phyloP scores from a whole-genome alignment of 2,888 invertebrate genomes.

The Aspidapion aeneum region DNA sequence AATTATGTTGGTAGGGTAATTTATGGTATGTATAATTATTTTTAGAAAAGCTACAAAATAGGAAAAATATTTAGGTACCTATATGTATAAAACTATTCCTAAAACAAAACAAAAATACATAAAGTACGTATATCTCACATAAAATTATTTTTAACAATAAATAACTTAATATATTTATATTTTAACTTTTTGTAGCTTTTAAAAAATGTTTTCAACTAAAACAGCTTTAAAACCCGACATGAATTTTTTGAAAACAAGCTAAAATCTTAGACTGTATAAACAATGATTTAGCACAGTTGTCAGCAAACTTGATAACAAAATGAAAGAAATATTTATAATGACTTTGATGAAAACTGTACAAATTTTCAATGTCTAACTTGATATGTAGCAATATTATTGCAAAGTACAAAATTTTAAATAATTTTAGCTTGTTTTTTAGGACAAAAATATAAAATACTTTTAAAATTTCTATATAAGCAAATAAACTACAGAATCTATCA shows the following conservation, averaged over 20 bases:
- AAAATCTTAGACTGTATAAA: background rate
- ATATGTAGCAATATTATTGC: constrained; percentile 19
- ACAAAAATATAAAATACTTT: constrained; percentile 21
- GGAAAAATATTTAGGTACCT: no score
- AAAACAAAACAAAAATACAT: constrained; percentile 1
- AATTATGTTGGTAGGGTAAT: no score
- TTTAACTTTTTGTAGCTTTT: background rate
- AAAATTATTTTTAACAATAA: constrained; percentile 1
- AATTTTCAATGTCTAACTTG: constrained; percentile 5
- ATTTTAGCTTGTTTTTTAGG: background rate
- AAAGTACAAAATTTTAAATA: background rate
- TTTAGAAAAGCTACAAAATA: background rate
- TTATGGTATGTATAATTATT: background rate
- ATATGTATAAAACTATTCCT: background rate
- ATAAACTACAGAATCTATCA: constrained; percentile 22
- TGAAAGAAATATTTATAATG: background rate
- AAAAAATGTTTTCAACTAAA: background rate
- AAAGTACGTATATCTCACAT: constrained; percentile 5
- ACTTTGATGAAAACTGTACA: no score
- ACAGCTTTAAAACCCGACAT: no score
- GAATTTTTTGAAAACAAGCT: background rate
- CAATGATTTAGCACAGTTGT: no score
- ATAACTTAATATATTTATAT: constrained; percentile 1
- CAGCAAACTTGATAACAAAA: background rate
- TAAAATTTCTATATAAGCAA: constrained; percentile 19